Evolutionary conservation across 1,140 invertebrate genomes (phyloP).

Genomic region (Paramacrobiotus metropolitanus): DNA sequence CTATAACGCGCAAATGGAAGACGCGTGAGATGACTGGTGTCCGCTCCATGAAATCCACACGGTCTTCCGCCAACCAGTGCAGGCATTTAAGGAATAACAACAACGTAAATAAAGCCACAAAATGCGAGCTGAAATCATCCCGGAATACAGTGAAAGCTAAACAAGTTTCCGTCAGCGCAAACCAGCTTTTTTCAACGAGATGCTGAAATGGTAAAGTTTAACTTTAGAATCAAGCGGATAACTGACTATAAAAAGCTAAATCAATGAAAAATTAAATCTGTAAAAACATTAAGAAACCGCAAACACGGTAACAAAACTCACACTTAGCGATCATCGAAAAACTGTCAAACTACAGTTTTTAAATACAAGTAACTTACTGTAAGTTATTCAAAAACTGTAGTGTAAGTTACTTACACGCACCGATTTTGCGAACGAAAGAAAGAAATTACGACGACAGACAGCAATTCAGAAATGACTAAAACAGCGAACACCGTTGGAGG

Average conservation of each 20-base stretch:
- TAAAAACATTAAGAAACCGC: constrained; percentile 2
- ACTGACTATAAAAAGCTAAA: constrained; percentile 5
- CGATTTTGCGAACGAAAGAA: too few relatives aligned
- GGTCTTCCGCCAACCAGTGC: constrained; percentile 95
- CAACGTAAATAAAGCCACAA: constrained; percentile 88
- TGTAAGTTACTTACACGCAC: too few relatives aligned
- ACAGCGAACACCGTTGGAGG: too few relatives aligned
- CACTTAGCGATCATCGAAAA: constrained; percentile 3
- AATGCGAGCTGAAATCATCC: constrained; percentile 95
- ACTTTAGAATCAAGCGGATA: background rate
- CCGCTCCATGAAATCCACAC: constrained; percentile 98
- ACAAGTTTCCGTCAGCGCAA: constrained; percentile 95
- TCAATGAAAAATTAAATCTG: constrained; percentile 9
- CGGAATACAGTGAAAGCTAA: constrained; percentile 95
- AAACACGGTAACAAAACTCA: background rate
- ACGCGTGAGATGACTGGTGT: constrained; percentile 84
- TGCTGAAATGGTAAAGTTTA: constrained; percentile 41
- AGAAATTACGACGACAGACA: too few relatives aligned
- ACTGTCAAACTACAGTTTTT: constrained; percentile 4
- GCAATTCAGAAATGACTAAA: too few relatives aligned
- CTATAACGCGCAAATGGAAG: constrained; percentile 76
- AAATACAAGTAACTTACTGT: background rate
- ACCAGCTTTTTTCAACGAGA: constrained; percentile 92
- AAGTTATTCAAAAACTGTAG: background rate
- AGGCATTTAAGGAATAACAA: constrained; percentile 94